Conservation (phyloP, 2,797 vertebrate species). For the Acrossocheilus wenchowensis region DNA sequence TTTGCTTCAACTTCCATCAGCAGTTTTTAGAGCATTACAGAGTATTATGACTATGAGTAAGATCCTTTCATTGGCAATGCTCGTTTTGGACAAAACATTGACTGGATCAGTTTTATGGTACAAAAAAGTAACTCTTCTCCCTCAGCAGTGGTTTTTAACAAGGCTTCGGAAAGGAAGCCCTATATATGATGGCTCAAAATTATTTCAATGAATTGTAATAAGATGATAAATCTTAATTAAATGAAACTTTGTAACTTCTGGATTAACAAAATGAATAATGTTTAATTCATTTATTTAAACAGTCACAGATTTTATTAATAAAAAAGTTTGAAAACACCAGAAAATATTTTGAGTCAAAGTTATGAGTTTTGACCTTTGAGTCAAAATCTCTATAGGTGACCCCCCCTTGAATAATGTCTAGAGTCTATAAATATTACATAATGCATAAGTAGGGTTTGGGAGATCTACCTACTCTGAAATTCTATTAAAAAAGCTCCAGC, state of each 20-base stretch:
- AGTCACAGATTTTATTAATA: not conserved
- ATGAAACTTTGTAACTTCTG: not conserved
- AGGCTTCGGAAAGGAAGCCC: not conserved
- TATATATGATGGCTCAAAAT: not conserved
- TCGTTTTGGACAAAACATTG: constrained; percentile 6
- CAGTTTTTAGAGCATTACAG: not conserved
- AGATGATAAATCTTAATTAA: not conserved
- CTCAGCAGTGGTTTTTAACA: not conserved
- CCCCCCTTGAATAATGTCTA: not conserved
- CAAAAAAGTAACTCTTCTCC: not conserved
- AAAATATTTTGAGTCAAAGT: not conserved
- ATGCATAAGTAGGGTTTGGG: not conserved
- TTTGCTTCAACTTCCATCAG: constrained; percentile 45
- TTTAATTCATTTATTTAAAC: not conserved
- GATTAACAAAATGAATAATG: not conserved
- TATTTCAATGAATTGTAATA: not conserved
- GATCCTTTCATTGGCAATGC: not conserved
- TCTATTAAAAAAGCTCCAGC: not conserved
- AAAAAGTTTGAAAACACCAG: not conserved
- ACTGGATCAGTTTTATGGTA: constrained; percentile 13
- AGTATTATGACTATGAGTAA: not conserved
- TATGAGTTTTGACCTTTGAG: too few relatives aligned
- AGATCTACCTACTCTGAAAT: not conserved
- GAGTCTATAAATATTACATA: not conserved
- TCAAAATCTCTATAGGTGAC: not conserved